These are phyloP conservation scores for Stegodyphus dumicola DNA, from an alignment of 1,140 invertebrate genomes.

Conservation along the genomic window DNA sequence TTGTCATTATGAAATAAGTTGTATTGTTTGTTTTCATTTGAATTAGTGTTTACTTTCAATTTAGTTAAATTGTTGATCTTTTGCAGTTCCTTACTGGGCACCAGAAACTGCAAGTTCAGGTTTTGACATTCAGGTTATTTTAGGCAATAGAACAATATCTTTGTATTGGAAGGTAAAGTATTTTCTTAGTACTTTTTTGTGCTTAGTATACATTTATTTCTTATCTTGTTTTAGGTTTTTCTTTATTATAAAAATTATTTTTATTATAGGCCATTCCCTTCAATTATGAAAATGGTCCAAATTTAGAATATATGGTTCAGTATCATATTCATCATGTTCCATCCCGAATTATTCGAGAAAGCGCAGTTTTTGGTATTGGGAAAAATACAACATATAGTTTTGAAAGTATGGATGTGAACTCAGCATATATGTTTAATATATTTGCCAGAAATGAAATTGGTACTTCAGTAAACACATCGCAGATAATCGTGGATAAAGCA, in stretches of 20 bases:
- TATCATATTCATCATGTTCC: slow-evolving; percentile 30
- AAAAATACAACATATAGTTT: slow-evolving; percentile 33
- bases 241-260: not conserved
- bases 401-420: slow-evolving; percentile 1
- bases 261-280: slow-evolving; percentile 31
- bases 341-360: not conserved
- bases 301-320: slow-evolving; percentile 20
- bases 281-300: slow-evolving; percentile 32
- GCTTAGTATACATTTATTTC: not conserved
- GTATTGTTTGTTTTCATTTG: not conserved
- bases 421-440: slow-evolving; percentile 44
- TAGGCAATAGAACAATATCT: slow-evolving; percentile 15
- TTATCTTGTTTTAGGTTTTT: not conserved
- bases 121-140: slow-evolving; percentile 20
- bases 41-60: not conserved
- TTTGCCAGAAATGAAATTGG: slow-evolving; percentile 26
- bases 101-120: slow-evolving; percentile 13
- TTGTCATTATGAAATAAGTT: not conserved
- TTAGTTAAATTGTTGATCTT: not conserved
- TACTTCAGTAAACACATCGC: slow-evolving; percentile 1
- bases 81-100: slow-evolving; percentile 37
- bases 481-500: slow-evolving; percentile 41
- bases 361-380: not conserved
- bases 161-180: slow-evolving; percentile 53
- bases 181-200: not conserved